phyloP scores from a whole-genome alignment of 2,113 vertebrate genomes.

The Sylvietta virens region DNA sequence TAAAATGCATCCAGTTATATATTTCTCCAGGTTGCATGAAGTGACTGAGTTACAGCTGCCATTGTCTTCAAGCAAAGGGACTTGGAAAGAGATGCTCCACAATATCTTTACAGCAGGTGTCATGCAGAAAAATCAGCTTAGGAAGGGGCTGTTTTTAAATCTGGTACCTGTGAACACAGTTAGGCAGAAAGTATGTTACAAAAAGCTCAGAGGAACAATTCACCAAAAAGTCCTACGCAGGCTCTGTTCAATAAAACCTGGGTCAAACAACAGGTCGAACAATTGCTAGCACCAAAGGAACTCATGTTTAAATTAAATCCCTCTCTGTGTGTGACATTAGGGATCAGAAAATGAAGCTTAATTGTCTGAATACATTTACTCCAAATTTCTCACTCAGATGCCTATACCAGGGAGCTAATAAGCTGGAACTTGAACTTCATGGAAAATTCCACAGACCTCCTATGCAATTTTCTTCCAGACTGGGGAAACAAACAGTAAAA shows the following conservation, averaged over 20 bases:
- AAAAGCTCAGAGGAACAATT: not conserved
- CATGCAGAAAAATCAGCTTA: not conserved
- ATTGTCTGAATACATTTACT: constrained; percentile 29
- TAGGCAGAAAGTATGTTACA: not conserved
- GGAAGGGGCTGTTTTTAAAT: not conserved
- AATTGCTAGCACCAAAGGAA: not conserved
- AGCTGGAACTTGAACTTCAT: not conserved
- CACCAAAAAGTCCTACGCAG: not conserved
- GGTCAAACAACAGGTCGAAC: not conserved
- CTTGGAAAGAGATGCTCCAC: not conserved
- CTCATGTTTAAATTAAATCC: not conserved
- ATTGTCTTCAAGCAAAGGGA: not conserved
- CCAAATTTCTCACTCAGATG: not conserved
- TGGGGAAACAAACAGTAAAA: not conserved
- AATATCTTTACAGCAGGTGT: not conserved
- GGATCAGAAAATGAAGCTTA: constrained; percentile 41
- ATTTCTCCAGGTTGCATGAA: not conserved
- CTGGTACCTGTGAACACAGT: not conserved
- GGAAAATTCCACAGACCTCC: not conserved
- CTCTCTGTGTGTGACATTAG: not conserved
- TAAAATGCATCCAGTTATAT: not conserved
- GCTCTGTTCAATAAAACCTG: not conserved
- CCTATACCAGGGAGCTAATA: not conserved
- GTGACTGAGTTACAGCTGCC: not conserved
- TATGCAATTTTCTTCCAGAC: not conserved